These are phyloP conservation scores for Eulithis testata DNA, from an alignment of 2,888 invertebrate species.

Conservation along the genomic window DNA sequence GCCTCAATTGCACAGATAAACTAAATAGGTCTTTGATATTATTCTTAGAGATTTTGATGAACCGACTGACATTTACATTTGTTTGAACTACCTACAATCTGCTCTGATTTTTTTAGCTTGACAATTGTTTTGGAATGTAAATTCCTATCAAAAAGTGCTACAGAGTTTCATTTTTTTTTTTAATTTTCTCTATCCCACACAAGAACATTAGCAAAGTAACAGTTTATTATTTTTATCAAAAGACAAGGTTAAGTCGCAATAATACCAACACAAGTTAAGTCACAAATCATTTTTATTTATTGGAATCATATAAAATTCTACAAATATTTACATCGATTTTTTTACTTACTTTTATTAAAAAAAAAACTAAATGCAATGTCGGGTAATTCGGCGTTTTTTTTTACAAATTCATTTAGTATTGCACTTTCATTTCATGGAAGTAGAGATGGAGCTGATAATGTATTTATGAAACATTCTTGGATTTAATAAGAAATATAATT, in stretches of 20 bases:
- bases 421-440: conserved; percentile 35
- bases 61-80: neutral
- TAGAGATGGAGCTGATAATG: conserved; percentile 3
- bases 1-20: conserved; percentile 26
- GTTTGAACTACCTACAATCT: too few species aligned
- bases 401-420: conserved; percentile 47
- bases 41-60: conserved; percentile 1
- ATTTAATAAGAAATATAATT: too few species aligned
- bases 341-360: conserved; percentile 48
- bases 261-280: conserved; percentile 36
- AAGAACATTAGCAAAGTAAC: too few species aligned
- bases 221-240: too few species aligned
- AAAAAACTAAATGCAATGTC: conserved; percentile 71
- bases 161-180: too few species aligned
- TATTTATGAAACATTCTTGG: too few species aligned
- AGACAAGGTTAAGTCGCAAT: neutral
- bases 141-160: too few species aligned
- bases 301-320: conserved; percentile 48
- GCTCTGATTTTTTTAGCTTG: too few species aligned
- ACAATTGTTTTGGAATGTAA: too few species aligned
- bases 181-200: too few species aligned
- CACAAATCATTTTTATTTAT: conserved; percentile 65
- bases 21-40: conserved; percentile 10
- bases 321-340: conserved; percentile 68
- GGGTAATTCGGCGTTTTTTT: conserved; percentile 44